Base-by-base conservation (phyloP, 1,140 invertebrate species). In the Frieseomelitta varia region DNA sequence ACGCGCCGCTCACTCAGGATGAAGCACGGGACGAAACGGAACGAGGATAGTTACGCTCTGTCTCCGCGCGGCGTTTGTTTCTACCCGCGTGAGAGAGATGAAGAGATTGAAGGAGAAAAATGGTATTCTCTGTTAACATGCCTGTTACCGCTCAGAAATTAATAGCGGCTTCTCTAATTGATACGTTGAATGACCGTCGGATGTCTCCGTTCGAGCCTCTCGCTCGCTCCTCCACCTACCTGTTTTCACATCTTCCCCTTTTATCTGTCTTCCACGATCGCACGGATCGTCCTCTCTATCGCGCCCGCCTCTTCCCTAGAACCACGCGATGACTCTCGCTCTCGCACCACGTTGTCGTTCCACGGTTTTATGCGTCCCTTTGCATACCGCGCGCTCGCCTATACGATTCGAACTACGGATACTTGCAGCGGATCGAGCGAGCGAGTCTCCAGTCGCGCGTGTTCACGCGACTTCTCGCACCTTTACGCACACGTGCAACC, bases 141-240 rank as follows among this genome's bases (percentile, higher is more conserved):
- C 68, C 88, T 87, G 90, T 91, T 91, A 81, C 86, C 81, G 86
- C 85, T 85, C 79, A 90, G 86, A 91, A 92, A 92, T 92, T 92
- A 92, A 93, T 92, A 91, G 90, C 90, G 82, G 80, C 85, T 72
- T 88, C 89, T 89, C 87, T 91, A 92, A 92, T 92, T 93, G 92
- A 93, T 92, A 92, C 91, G 91, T 92, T 85, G 88, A 91, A 92
- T 89, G 86, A 91, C 78, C 86, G 72, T 87, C 19, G 84, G 76
- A 87, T 83, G 86, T 87, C 76, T 79, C 77, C 77, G 39, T 82
- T 72, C 79, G 76, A 76, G 39, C 67, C 30, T 81, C 72, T 85
- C 65, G 78, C 72, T 87, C 71, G 34, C 65, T 47, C 39, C 86
- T 55, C 71, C 88, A 67, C 74, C 73, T 85, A 76, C 71, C 73